Percentiles rank a stretch among this genome's conserved stretches.
Conservation (phyloP, 2,797 vertebrate species). For the Kryptolebias ocellatus region DNA sequence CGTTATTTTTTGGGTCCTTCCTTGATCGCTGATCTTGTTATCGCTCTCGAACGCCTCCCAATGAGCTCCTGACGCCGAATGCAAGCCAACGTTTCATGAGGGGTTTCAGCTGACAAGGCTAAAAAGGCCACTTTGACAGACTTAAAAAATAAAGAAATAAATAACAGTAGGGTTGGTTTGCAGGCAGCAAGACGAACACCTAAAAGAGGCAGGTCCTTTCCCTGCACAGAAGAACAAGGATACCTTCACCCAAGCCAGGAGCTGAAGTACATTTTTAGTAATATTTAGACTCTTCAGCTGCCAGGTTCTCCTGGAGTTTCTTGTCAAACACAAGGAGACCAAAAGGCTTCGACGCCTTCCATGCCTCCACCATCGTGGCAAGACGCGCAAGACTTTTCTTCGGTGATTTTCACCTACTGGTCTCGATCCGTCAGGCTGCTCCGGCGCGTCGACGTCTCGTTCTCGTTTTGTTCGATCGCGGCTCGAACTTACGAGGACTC, state of each 20-base stretch:
- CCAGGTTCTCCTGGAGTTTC: constrained; percentile 23
- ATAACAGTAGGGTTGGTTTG: neutral
- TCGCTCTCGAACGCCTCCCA: neutral
- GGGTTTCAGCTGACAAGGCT: constrained; percentile 16
- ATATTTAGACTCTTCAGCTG: constrained; percentile 20
- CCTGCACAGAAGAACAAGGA: constrained; percentile 25
- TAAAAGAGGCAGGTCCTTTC: constrained; percentile 18
- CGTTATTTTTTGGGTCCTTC: no score
- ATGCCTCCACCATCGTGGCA: constrained; percentile 11
- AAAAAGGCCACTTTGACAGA: constrained; percentile 18
- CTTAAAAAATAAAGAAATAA: constrained; percentile 10
- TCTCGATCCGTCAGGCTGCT: constrained; percentile 30
- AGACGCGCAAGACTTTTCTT: constrained; percentile 55
- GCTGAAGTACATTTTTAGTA: constrained; percentile 24
- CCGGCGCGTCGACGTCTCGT: constrained; percentile 8
- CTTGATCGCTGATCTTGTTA: neutral
- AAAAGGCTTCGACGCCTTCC: neutral
- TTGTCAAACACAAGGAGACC: constrained; percentile 7
- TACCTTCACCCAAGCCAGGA: constrained; percentile 18
- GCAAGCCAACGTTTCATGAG: constrained; percentile 8
- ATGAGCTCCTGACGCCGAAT: neutral
- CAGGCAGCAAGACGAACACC: constrained; percentile 17
- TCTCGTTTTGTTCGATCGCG: neutral
- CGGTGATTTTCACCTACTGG: constrained; percentile 57
- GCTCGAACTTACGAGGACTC: constrained; percentile 65